Percentiles rank a stretch among this genome's conserved stretches.
These are phyloP conservation scores for Spilosoma lubricipeda DNA, from an alignment of 2,888 invertebrate species.

Conservation along the genomic window DNA sequence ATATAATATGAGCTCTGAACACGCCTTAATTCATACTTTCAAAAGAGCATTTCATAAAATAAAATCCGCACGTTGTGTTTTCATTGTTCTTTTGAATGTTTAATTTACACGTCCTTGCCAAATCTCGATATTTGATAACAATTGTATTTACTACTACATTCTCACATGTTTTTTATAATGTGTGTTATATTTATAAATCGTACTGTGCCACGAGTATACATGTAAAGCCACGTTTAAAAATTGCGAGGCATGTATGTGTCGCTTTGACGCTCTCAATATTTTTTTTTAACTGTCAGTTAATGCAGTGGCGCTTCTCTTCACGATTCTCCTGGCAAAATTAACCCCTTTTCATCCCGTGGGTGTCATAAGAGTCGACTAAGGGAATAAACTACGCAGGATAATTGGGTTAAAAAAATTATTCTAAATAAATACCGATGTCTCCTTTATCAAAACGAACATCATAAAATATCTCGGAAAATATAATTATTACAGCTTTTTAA, in stretches of 20 bases:
- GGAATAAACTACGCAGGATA: too few relatives aligned
- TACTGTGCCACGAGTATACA: not conserved
- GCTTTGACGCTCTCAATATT: too few relatives aligned
- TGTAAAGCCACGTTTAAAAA: not conserved
- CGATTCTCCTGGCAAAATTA: not conserved
- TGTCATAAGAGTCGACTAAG: too few relatives aligned
- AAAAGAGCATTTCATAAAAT: slow-evolving; percentile 27
- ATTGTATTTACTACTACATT: slow-evolving; percentile 20
- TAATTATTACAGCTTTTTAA: too few relatives aligned
- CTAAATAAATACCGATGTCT: too few relatives aligned
- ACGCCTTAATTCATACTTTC: not conserved
- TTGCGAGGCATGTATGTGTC: too few relatives aligned
- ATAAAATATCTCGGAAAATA: too few relatives aligned
- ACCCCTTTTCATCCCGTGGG: too few relatives aligned
- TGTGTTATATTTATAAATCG: not conserved
- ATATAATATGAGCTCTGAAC: not conserved
- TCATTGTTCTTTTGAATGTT: slow-evolving; percentile 40
- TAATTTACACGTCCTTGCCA: slow-evolving; percentile 37
- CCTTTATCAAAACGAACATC: too few relatives aligned
- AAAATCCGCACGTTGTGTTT: slow-evolving; percentile 25
- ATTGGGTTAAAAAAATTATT: too few relatives aligned
- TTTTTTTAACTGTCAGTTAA: too few relatives aligned
- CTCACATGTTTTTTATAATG: slow-evolving; percentile 13
- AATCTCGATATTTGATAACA: slow-evolving; percentile 38
- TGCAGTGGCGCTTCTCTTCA: not conserved